Evolutionary conservation across 1,140 invertebrate genomes (phyloP), one percentile per base, ranked within the genome.

Genomic region (Portunus trituberculatus): DNA sequence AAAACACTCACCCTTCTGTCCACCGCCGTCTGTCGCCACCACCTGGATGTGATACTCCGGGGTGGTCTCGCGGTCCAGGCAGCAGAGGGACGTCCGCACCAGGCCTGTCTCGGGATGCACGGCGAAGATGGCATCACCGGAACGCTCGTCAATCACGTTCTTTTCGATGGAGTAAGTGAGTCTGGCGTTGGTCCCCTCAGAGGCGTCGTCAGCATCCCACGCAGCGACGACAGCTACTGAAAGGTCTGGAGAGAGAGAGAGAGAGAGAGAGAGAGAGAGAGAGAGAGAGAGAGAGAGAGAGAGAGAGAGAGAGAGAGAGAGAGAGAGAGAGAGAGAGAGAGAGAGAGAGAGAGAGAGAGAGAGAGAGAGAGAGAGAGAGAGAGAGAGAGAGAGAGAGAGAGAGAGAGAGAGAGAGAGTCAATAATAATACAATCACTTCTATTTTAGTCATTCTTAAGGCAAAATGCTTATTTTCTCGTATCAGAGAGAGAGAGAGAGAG

Each of bases 101-200:
- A 91, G 52, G 59, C 90, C 90, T 4, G 90, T 91, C 29, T 76
- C 59, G n/a, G 90, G 90, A 14, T 91, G 52, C 7, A 91, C 90
- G 90, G 90, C 29, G 59, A 91, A 91, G 90, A 91, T 91, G 48
- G 90, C 52, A 28, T 91, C 90, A 0, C 90, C 90, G 29, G 90
- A 76, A 0, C 39, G 90, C 31, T 91, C 90, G 10, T 91, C 31
- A 1, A 91, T 46, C 10, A 91, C 90, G 90, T 91, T 91, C 52
- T 91, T 91, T 8, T 59, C 52, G 29, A 91, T 91, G 90, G 90
- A 76, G 52, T 91, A 91, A 14, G 90, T 91, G n/a, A 91, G 59
- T 76, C 90, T 91, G 28, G 90, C 90, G 90, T 91, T 91, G n/a
- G 90, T 91, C n/a, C 90, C 90, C 16, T 91, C 90, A 32, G 90